These are phyloP conservation scores for Hofmannophila pseudospretella DNA, from an alignment of 2,888 invertebrate genomes.

Conservation along the genomic window DNA sequence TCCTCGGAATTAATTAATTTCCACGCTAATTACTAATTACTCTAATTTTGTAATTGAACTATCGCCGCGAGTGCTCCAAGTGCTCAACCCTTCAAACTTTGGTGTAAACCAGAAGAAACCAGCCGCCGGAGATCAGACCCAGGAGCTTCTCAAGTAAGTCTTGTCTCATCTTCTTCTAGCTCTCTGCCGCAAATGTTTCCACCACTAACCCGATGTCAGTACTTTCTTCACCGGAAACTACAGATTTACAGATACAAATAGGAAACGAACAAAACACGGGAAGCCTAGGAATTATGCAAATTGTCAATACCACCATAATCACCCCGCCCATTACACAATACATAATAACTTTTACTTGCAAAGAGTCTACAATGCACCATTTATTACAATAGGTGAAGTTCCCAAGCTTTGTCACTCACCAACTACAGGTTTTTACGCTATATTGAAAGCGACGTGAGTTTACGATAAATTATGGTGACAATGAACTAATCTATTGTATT, in stretches of 20 bases:
- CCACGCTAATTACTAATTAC: too few relatives aligned
- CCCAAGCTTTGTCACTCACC: slow-evolving; percentile 7
- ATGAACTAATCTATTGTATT: slow-evolving; percentile 15
- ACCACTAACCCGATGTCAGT: too few relatives aligned
- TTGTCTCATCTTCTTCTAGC: too few relatives aligned
- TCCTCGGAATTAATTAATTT: too few relatives aligned
- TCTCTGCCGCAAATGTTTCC: too few relatives aligned
- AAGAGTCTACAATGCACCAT: slow-evolving; percentile 14
- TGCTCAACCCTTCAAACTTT: too few relatives aligned
- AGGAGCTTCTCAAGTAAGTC: too few relatives aligned
- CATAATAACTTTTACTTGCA: slow-evolving; percentile 15
- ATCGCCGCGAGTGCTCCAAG: too few relatives aligned
- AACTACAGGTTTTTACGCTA: slow-evolving; percentile 9
- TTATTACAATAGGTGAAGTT: slow-evolving; percentile 15
- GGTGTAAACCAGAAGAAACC: too few relatives aligned
- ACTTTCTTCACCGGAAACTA: too few relatives aligned
- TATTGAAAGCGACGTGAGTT: slow-evolving; percentile 24
- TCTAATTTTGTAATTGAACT: too few relatives aligned
- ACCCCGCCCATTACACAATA: slow-evolving; percentile 2
- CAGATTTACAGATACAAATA: not conserved
- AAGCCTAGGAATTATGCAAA: not conserved
- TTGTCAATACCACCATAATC: not conserved
- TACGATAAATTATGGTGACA: slow-evolving; percentile 12
- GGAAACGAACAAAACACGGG: not conserved
- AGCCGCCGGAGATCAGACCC: too few relatives aligned